Base-by-base conservation (phyloP, 2,888 invertebrate genomes). In the Pseudolycoriella hygida region DNA sequence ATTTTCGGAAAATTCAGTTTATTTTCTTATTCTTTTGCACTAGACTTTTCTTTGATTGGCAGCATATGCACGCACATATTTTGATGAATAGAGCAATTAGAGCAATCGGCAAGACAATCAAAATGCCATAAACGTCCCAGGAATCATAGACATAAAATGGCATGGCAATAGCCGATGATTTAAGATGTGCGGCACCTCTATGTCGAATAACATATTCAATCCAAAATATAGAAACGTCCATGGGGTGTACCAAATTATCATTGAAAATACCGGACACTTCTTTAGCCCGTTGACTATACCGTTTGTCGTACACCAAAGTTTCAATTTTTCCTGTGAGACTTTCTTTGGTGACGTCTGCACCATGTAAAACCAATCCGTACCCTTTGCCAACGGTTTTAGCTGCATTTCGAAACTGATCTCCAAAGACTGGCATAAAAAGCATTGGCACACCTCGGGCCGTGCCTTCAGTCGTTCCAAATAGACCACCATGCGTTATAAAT, bases 141-240 rank as follows among this genome's bases (percentile, higher is more conserved):
- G 69, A 52, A 17, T 62, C 48, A 48, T 62, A 61, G 51, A 67
- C 62, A 53, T 66, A 60, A 50, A 66, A 62, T 3, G 58, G 57
- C 48, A 70, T 54, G 45, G 64, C 56, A 5, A 64, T 53, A 1
- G 63, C 61, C 5, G 62, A 54, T 0, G 67, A 66, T 46, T 64
- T 64, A 19, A 68, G 52, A 44, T 64, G 59, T 2, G 53, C 49
- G 0, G 67, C 67, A 1, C 66, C 67, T 3, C 62, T 57, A 50
- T 69, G 60, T 38, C 64, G 55, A 6, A 60, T 66, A 0, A 73
- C 66, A 56, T 75, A 73, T 55, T 76, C 76, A 31, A 74, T 68
- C 75, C 75, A 76, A 56, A 67, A 76, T 42, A 70, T 64, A 11
- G 75, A 72, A 40, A 71, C 71, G 2, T 74, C 70, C 53, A 73